Percentiles rank a stretch among this genome's conserved stretches.
phyloP scores from a whole-genome alignment of 1,140 invertebrate genomes.

The Micrasema minimum region DNA sequence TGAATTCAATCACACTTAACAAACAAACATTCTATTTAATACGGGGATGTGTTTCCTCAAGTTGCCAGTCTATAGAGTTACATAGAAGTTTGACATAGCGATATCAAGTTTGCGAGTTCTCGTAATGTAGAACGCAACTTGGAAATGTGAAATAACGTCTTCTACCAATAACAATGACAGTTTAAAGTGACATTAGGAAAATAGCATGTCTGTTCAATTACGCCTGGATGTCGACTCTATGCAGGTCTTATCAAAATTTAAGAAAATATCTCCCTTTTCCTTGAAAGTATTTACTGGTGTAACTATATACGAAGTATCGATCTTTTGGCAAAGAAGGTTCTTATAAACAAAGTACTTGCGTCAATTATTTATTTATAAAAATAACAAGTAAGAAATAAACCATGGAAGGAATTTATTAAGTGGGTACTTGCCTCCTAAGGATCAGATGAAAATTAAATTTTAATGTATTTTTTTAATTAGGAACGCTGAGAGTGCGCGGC shows the following conservation, averaged over 20 bases:
- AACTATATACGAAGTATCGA: no score
- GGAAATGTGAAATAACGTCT: slow-evolving; percentile 50
- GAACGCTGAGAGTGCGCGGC: no score
- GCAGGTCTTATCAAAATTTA: slow-evolving; percentile 37
- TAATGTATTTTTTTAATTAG: no score
- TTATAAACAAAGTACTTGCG: no score
- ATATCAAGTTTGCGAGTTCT: slow-evolving; percentile 53
- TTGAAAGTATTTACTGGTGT: no score
- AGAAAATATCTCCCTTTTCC: slow-evolving; percentile 20
- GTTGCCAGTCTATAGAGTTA: slow-evolving; percentile 33
- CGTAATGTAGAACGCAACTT: slow-evolving; percentile 52
- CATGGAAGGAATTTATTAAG: no score
- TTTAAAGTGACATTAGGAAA: slow-evolving; percentile 53
- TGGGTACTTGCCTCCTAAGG: no score
- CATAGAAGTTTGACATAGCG: slow-evolving; percentile 50
- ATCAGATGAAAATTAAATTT: no score
- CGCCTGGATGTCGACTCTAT: slow-evolving; percentile 13
- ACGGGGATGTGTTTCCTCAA: slow-evolving; percentile 27
- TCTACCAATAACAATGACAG: slow-evolving; percentile 52
- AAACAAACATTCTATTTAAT: slow-evolving; percentile 18
- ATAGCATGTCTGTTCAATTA: slow-evolving; percentile 48
- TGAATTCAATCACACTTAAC: slow-evolving; percentile 30
- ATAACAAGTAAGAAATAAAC: no score
- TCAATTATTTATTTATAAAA: no score
- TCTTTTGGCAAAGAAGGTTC: no score